phyloP scores from a whole-genome alignment of 2,888 invertebrate species.

The Megastigmus dorsalis region DNA sequence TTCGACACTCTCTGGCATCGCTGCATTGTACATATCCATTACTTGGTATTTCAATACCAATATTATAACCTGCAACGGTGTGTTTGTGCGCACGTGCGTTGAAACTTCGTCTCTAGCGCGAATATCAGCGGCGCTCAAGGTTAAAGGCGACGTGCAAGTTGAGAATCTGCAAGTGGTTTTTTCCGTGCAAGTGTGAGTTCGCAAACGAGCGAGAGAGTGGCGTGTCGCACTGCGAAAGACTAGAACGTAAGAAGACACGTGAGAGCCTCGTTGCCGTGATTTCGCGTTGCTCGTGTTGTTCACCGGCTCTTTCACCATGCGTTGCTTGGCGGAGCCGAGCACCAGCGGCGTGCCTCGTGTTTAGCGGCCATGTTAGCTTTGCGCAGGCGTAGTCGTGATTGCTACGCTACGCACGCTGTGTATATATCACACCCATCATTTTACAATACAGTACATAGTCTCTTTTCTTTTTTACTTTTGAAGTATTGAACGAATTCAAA shows the following conservation, averaged over 20 bases:
- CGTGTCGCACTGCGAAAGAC: conserved; percentile 4
- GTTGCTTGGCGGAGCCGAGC: too few relatives aligned
- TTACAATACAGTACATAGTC: too few relatives aligned
- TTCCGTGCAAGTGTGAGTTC: neutral
- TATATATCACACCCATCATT: too few relatives aligned
- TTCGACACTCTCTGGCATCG: neutral
- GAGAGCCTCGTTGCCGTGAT: conserved; percentile 32
- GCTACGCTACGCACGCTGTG: too few relatives aligned
- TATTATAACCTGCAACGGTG: neutral
- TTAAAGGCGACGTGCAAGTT: neutral
- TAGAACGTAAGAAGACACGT: conserved; percentile 14
- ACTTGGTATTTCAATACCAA: too few relatives aligned
- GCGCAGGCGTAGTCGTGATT: neutral
- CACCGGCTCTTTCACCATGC: too few relatives aligned
- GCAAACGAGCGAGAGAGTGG: neutral
- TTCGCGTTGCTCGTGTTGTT: neutral
- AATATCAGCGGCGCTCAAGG: conserved; percentile 1
- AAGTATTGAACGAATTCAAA: neutral
- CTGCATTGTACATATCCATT: neutral
- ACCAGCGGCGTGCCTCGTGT: conserved; percentile 41
- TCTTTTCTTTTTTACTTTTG: too few relatives aligned
- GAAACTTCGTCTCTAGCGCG: neutral
- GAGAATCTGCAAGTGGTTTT: neutral
- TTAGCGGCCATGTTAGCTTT: conserved; percentile 37
- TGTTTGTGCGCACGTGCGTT: neutral